phyloP scores from a whole-genome alignment of 2,113 vertebrate species.

The Hoplias malabaricus region DNA sequence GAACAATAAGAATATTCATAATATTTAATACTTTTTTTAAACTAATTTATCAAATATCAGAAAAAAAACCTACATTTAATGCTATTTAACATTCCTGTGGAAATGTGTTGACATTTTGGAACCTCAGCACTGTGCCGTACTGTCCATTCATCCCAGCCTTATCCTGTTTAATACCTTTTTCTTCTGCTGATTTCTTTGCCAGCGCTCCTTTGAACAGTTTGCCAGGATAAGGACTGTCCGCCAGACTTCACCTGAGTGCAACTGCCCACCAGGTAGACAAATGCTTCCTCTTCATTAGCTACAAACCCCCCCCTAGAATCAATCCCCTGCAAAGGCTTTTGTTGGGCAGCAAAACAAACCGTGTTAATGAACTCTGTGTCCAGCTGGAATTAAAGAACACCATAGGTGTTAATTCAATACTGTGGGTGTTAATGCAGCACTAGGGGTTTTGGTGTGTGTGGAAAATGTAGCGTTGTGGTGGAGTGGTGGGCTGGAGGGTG shows the following conservation, averaged over 20 bases:
- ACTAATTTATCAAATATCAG: too few species aligned
- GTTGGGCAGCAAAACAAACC: background rate
- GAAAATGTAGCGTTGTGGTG: background rate
- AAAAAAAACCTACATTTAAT: too few species aligned
- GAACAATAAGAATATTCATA: too few species aligned
- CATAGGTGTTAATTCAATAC: background rate
- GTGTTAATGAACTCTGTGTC: background rate
- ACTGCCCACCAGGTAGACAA: conserved; percentile 91
- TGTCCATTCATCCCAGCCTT: too few species aligned
- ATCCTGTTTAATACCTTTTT: background rate
- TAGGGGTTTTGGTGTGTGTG: background rate
- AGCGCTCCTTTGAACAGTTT: conserved; percentile 91
- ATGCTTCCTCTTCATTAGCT: conserved; percentile 33
- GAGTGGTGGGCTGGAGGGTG: too few species aligned
- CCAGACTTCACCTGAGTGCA: conserved; percentile 86
- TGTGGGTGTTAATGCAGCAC: background rate
- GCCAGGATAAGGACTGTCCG: conserved; percentile 88
- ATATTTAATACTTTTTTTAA: too few species aligned
- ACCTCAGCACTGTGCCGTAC: too few species aligned
- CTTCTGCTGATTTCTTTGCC: conserved; percentile 41
- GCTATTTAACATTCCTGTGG: too few species aligned
- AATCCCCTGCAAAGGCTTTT: too few species aligned
- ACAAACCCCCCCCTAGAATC: background rate
- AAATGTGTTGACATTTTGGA: too few species aligned
- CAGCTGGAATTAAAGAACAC: background rate